These are phyloP conservation scores for Carassius auratus DNA, from an alignment of 2,113 vertebrate genomes.

Conservation along the genomic window DNA sequence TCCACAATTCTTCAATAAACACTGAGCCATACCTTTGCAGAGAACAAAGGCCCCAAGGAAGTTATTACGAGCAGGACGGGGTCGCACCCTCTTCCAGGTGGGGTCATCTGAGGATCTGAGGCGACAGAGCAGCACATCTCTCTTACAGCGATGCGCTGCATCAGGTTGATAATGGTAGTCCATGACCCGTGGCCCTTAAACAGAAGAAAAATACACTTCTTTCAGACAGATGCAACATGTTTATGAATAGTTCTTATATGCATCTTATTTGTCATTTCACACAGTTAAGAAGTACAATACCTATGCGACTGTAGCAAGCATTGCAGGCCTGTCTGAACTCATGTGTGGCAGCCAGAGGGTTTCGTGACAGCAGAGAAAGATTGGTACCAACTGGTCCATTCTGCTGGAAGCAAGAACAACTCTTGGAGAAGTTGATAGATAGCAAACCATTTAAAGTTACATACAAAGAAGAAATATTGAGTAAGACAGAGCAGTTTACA, in stretches of 20 bases:
- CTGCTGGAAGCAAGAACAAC: conserved; percentile 61
- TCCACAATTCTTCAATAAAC: not conserved
- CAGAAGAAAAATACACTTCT: not conserved
- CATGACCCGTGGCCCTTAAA: conserved; percentile 86
- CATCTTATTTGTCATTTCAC: not conserved
- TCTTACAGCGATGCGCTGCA: conserved; percentile 93
- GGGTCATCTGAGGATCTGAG: conserved; percentile 86
- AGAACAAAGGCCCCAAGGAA: conserved; percentile 96
- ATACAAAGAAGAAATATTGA: not conserved
- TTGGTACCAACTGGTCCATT: conserved; percentile 80
- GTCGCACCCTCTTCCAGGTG: conserved; percentile 93
- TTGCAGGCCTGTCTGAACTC: conserved; percentile 96
- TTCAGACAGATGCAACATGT: not conserved
- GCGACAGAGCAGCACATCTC: conserved; percentile 89
- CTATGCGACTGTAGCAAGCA: conserved; percentile 95
- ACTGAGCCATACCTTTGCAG: conserved; percentile 86
- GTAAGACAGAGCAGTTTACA: not conserved
- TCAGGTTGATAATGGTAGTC: conserved; percentile 95
- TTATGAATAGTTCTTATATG: not conserved
- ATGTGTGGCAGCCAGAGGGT: conserved; percentile 91
- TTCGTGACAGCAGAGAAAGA: conserved; percentile 89
- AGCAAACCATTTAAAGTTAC: not conserved
- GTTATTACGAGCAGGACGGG: conserved; percentile 92
- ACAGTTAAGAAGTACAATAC: conserved; percentile 67
- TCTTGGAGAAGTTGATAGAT: not conserved